Conservation (phyloP, 1,140 invertebrate genomes). For the Drosophila jambulina region DNA sequence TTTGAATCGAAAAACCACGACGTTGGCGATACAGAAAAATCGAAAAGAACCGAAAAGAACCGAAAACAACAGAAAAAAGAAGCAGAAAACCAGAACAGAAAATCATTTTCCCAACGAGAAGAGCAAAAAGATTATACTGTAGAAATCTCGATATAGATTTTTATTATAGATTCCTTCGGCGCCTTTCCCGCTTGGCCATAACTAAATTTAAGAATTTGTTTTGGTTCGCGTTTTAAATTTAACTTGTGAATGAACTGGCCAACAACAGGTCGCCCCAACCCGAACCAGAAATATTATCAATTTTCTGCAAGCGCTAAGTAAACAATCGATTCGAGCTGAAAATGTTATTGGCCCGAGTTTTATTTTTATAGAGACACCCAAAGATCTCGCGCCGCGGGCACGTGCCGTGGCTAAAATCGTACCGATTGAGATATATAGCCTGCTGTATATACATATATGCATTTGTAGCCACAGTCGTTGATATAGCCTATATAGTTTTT, state of each 20-base stretch:
- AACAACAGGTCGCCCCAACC: conserved; percentile 42
- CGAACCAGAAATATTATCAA: conserved; percentile 63
- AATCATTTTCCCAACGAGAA: conserved; percentile 1
- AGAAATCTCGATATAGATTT: conserved; percentile 47
- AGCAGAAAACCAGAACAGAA: conserved; percentile 3
- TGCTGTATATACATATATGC: background rate
- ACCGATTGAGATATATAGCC: conserved; percentile 18
- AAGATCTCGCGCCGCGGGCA: conserved; percentile 50
- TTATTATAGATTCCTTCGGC: conserved; percentile 66
- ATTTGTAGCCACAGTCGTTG: conserved; percentile 12
- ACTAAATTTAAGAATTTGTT: conserved; percentile 82
- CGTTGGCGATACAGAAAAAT: conserved; percentile 22
- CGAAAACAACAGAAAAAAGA: background rate
- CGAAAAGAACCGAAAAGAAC: background rate
- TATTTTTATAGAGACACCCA: conserved; percentile 65
- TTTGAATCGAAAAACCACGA: conserved; percentile 24
- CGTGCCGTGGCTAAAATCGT: conserved; percentile 71
- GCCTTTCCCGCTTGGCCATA: conserved; percentile 60
- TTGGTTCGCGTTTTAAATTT: conserved; percentile 81
- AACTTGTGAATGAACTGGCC: conserved; percentile 65
- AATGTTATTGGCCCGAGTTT: conserved; percentile 59
- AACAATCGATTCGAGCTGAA: conserved; percentile 66
- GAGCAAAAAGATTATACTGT: conserved; percentile 4
- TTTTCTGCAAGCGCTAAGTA: conserved; percentile 62
- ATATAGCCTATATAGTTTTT: conserved; percentile 40